These are phyloP conservation scores for Sebastes miniatus DNA, from an alignment of 2,797 vertebrate species.

Conservation along the genomic window DNA sequence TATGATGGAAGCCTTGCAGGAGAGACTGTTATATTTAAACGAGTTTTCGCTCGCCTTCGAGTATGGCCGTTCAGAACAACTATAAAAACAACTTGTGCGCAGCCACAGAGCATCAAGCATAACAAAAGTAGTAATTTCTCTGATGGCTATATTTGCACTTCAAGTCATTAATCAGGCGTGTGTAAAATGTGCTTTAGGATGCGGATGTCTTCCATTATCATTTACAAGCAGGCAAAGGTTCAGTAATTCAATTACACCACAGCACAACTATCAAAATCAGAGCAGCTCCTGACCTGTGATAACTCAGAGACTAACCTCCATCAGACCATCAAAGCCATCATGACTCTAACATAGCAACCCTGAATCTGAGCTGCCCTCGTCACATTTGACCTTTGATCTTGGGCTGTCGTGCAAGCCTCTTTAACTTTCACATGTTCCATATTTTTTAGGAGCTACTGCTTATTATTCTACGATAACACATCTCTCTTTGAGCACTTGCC, in stretches of 20 bases:
- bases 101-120: background rate
- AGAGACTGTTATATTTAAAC: background rate
- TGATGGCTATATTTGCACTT: background rate
- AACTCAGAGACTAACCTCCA: constrained; percentile 20
- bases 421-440: constrained; percentile 4
- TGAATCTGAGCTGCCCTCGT: constrained; percentile 2
- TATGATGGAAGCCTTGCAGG: too few relatives aligned
- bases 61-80: background rate
- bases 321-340: constrained; percentile 2
- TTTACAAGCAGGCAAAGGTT: constrained; percentile 18
- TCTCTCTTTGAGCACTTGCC: constrained; percentile 6
- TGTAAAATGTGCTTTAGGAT: background rate
- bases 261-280: background rate
- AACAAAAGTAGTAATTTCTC: background rate
- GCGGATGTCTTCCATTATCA: constrained; percentile 1
- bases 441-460: background rate
- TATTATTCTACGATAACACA: constrained; percentile 1
- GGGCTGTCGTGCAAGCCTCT: constrained; percentile 11
- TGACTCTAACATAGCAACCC: background rate
- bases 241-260: constrained; percentile 25
- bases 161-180: background rate
- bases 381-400: constrained; percentile 33
- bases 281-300: background rate
- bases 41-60: background rate
- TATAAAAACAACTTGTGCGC: background rate